Base-by-base conservation (phyloP, 2,888 invertebrate species). In the Myopa tessellatipennis region DNA sequence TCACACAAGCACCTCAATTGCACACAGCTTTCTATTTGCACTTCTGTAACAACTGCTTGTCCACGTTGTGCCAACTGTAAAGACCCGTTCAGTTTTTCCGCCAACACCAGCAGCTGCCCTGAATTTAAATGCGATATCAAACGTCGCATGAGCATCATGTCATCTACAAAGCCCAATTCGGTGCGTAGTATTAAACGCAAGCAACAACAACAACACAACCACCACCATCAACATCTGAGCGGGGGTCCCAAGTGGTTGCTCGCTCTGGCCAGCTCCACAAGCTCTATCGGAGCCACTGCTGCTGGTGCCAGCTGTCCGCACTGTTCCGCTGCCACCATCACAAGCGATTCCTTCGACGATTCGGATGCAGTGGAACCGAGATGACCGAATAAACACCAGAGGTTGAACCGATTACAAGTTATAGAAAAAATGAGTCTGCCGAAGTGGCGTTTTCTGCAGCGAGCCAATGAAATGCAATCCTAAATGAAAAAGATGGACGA, bases 1-100 rank as follows among this genome's bases (percentile, higher is more conserved):
- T 34, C 61, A 52, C 52, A n/a, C 12, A 45, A 69, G 36, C 61
- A 36, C 58, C 52, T 40, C 18, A 55, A 74, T 18, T n/a, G n/a
- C n/a, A n/a, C n/a, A n/a, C 78, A 81, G 55, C 72, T 80, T 71
- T 79, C 81, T 72, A 79, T 82, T 73, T 79, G 82, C 82, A 83
- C 82, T 36, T 77, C 82, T 78, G 80, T 83, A 34, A 82, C 82
- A 77, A 87, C 87, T 80, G 86, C 86, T 7, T 87, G 86, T 82
- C 86, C 85, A 18, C 86, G 85, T 82, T 85, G 85, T 78, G 81
- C 81, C 26, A 85, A 85, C 81, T 85, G 86, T 75, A 76, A 80
- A 52, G 77, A 77, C 61, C n/a, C 73, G 60, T 74, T 76, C 65
- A 67, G 68, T 38, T 75, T 34, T 80, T 70, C 75, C 71, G 76